These are phyloP conservation scores for Gymnorhina tibicen DNA, from an alignment of 2,113 vertebrate genomes.

Conservation along the genomic window DNA sequence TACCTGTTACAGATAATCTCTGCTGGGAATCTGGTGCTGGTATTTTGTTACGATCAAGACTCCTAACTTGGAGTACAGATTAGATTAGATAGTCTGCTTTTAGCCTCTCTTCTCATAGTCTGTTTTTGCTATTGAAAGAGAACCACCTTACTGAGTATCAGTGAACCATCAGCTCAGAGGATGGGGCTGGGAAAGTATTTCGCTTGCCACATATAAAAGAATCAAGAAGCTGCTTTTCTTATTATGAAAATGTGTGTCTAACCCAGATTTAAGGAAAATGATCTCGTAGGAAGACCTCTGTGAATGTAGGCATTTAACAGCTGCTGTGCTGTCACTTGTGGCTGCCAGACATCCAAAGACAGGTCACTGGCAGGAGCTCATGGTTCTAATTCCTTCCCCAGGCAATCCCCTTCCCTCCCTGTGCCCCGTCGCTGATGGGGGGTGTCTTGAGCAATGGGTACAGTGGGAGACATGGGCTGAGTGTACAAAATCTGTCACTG, in stretches of 20 bases:
- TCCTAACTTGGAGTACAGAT: background rate
- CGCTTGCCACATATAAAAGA: background rate
- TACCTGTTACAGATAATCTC: background rate
- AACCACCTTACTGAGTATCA: background rate
- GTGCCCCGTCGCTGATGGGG: rapidly evolving
- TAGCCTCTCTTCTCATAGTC: background rate
- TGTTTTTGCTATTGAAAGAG: background rate
- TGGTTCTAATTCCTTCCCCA: background rate
- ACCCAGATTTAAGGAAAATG: background rate
- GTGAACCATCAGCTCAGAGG: background rate
- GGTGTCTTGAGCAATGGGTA: background rate
- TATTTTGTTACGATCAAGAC: background rate
- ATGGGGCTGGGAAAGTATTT: background rate
- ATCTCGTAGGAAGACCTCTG: background rate
- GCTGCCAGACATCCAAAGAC: background rate
- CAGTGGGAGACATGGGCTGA: background rate
- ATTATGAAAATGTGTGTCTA: background rate
- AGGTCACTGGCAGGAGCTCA: background rate
- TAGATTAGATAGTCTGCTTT: background rate
- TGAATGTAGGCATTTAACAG: background rate
- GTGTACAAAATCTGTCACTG: rapidly evolving
- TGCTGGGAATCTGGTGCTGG: background rate
- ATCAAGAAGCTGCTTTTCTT: background rate
- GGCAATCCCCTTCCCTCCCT: background rate
- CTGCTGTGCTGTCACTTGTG: background rate